Evolutionary conservation across 2,888 invertebrate species (phyloP).

Genomic region (Eupeodes latifasciatus): DNA sequence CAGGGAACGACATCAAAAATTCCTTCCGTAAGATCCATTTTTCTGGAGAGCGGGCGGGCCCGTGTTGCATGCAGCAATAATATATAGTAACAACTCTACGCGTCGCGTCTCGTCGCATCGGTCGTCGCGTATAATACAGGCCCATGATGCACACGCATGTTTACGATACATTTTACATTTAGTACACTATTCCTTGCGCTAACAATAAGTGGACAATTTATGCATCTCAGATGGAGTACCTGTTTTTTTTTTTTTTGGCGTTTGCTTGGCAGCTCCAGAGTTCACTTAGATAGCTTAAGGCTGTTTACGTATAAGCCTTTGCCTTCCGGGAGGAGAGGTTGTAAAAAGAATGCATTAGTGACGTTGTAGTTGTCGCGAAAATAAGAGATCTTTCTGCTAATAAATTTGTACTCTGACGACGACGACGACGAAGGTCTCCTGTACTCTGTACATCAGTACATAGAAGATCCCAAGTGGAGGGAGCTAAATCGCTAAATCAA

Average conservation of each 20-base stretch:
- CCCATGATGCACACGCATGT: slow-evolving; percentile 63
- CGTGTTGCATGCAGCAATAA: slow-evolving; percentile 18
- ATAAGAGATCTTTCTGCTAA: slow-evolving; percentile 68
- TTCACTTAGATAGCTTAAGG: slow-evolving; percentile 31
- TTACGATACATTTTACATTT: slow-evolving; percentile 44
- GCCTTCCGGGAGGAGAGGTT: slow-evolving; percentile 44
- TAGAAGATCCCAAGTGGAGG: slow-evolving; percentile 39
- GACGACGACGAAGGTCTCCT: slow-evolving; percentile 13
- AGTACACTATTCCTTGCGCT: slow-evolving; percentile 25
- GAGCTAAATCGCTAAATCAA: slow-evolving; percentile 63
- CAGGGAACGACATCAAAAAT: slow-evolving; percentile 64
- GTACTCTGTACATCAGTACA: background rate
- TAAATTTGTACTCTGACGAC: slow-evolving; percentile 64
- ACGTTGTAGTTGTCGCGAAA: slow-evolving; percentile 72
- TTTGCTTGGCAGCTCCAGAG: slow-evolving; percentile 30
- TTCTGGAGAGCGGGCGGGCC: slow-evolving; percentile 45
- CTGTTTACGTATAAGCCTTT: background rate
- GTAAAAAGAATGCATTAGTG: slow-evolving; percentile 63
- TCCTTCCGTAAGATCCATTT: slow-evolving; percentile 60
- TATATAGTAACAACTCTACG: background rate
- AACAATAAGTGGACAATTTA: slow-evolving; percentile 60
- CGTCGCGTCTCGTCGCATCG: background rate
- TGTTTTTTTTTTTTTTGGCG: slow-evolving; percentile 24
- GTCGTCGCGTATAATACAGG: background rate
- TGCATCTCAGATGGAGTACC: slow-evolving; percentile 64